Percentiles rank a stretch among this genome's conserved stretches.
Conservation (phyloP, 2,888 invertebrate species). For the Diadromus collaris region DNA sequence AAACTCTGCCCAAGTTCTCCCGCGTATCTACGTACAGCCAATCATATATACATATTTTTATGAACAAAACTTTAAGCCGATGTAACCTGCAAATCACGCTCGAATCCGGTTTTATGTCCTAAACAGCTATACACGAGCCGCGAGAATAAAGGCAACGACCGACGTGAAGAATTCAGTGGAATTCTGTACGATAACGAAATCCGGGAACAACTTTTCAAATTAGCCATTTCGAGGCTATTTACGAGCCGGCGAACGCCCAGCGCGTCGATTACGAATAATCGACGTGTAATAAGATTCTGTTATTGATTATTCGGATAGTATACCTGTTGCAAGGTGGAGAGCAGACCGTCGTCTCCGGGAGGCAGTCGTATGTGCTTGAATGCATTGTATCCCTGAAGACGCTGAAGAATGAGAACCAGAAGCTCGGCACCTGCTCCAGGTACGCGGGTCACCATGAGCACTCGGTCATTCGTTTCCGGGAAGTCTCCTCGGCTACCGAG, state of each 20-base stretch:
- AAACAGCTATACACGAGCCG: neutral
- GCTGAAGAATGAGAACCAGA: slow-evolving; percentile 83
- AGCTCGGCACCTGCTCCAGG: slow-evolving; percentile 84
- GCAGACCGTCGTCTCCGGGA: slow-evolving; percentile 73
- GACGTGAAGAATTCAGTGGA: slow-evolving; percentile 31
- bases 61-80: neutral
- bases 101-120: neutral
- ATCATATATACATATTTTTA: neutral
- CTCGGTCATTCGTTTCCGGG: slow-evolving; percentile 81
- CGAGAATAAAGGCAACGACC: slow-evolving; percentile 42
- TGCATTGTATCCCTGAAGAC: slow-evolving; percentile 83
- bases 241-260: neutral
- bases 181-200: slow-evolving; percentile 34
- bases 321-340: slow-evolving; percentile 79
- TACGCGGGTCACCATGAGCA: slow-evolving; percentile 83
- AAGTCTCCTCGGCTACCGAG: slow-evolving; percentile 78
- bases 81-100: neutral
- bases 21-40: neutral
- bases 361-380: slow-evolving; percentile 83
- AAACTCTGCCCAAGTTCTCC: neutral
- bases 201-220: slow-evolving; percentile 14
- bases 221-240: neutral
- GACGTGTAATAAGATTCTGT: neutral
- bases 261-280: neutral
- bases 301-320: slow-evolving; percentile 38